phyloP scores from a whole-genome alignment of 92 coral and sea anemone species.

The Diadumene lineata region DNA sequence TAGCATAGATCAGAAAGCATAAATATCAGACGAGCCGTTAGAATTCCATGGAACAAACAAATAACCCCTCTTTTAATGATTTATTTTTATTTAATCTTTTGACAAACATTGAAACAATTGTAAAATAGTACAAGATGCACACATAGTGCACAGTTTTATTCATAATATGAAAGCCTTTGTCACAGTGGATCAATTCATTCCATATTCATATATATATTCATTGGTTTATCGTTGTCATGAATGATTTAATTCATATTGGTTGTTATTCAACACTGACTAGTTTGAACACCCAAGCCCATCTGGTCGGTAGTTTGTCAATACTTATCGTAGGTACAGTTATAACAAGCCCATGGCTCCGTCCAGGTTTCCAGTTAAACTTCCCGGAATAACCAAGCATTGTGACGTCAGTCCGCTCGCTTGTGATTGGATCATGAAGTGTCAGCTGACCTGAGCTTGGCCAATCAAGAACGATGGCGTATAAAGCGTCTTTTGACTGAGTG shows the following conservation, averaged over 20 bases:
- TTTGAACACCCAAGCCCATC: slow-evolving; percentile 92
- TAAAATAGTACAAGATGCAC: too few relatives aligned
- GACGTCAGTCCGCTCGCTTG: slow-evolving; percentile 49
- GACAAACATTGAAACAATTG: too few relatives aligned
- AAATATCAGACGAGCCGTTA: too few relatives aligned
- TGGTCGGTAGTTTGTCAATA: slow-evolving; percentile 62
- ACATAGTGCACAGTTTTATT: too few relatives aligned
- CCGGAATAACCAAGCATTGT: slow-evolving; percentile 68
- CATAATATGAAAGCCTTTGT: too few relatives aligned
- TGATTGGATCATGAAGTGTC: slow-evolving; percentile 48
- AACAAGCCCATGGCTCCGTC: slow-evolving; percentile 41
- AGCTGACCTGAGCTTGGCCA: slow-evolving; percentile 68
- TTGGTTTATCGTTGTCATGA: not conserved
- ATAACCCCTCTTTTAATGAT: too few relatives aligned
- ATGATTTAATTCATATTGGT: too few relatives aligned
- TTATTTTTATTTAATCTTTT: too few relatives aligned
- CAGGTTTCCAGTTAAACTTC: slow-evolving; percentile 60
- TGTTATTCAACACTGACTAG: slow-evolving; percentile 22
- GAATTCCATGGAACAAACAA: too few relatives aligned
- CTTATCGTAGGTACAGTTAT: slow-evolving; percentile 62
- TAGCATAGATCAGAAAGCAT: too few relatives aligned
- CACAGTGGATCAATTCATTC: too few relatives aligned
- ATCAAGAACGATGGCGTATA: slow-evolving; percentile 73
- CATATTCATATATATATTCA: too few relatives aligned
- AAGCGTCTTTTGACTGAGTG: slow-evolving; percentile 18